Percentiles rank a stretch among this genome's conserved stretches.
Evolutionary conservation across 2,113 vertebrate genomes (phyloP).

Genomic region (Peucedramus taeniatus): DNA sequence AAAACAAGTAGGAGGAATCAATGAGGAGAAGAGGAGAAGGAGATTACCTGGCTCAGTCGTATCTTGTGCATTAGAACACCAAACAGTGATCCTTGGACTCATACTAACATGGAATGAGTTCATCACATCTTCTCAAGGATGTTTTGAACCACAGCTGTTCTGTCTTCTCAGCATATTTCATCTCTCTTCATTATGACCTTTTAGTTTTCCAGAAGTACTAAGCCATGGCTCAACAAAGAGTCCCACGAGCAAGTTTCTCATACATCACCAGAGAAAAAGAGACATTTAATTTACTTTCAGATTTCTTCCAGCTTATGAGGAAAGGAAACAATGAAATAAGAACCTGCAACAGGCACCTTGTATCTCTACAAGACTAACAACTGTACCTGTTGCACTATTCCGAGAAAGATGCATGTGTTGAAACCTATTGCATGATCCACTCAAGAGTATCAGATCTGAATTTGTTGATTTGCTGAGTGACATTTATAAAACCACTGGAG

Average conservation of each 20-base stretch:
- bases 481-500: not conserved
- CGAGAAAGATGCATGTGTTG: not conserved
- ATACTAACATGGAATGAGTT: not conserved
- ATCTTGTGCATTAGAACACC: not conserved
- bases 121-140: not conserved
- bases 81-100: not conserved
- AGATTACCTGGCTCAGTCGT: fast-evolving
- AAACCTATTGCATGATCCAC: not conserved
- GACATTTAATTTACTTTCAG: not conserved
- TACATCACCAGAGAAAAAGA: not conserved
- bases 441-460: not conserved
- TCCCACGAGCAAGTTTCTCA: not conserved
- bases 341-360: not conserved
- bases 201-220: not conserved
- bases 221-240: not conserved
- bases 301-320: not conserved
- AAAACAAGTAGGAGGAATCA: not conserved
- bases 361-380: not conserved
- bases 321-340: not conserved
- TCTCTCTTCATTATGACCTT: not conserved
- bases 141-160: not conserved
- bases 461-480: not conserved
- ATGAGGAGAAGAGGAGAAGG: not conserved
- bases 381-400: not conserved
- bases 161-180: not conserved